These are phyloP conservation scores for Aphelinus atriplicis DNA, from an alignment of 1,140 invertebrate species.

Conservation along the genomic window DNA sequence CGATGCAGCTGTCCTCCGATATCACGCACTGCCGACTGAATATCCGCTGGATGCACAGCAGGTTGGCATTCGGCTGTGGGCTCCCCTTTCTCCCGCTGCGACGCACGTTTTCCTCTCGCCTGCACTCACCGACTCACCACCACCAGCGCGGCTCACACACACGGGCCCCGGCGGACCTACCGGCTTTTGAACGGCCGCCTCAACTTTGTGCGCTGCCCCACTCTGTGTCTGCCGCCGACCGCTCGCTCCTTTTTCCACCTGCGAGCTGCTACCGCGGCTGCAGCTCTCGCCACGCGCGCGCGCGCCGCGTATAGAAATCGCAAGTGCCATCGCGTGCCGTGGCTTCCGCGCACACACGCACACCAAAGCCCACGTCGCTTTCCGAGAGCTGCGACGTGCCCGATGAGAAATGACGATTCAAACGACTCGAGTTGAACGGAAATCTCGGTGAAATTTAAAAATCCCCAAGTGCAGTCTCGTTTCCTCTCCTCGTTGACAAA, in stretches of 20 bases:
- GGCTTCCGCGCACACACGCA: no score
- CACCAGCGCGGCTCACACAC: no score
- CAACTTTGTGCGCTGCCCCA: not conserved
- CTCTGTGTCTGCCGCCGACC: not conserved
- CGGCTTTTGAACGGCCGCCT: no score
- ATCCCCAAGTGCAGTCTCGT: no score
- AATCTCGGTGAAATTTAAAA: no score
- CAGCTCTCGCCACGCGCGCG: not conserved
- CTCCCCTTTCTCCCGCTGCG: constrained; percentile 56
- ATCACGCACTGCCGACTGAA: constrained; percentile 62
- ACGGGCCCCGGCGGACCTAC: no score
- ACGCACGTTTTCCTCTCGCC: constrained; percentile 52
- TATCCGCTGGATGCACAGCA: constrained; percentile 26
- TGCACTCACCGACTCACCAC: not conserved
- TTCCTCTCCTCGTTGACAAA: no score
- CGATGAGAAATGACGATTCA: no score
- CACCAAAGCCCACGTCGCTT: no score
- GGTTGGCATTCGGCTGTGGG: constrained; percentile 43
- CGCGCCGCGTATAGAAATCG: constrained; percentile 5
- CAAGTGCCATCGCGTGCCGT: no score
- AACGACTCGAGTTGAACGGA: no score
- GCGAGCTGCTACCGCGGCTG: not conserved
- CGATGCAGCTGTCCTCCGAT: constrained; percentile 39
- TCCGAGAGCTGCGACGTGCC: no score
- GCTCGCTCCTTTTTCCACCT: constrained; percentile 3